Evolutionary conservation across 2,797 vertebrate genomes (phyloP), one percentile per base, ranked within the genome.

Genomic region (Chelon auratus): DNA sequence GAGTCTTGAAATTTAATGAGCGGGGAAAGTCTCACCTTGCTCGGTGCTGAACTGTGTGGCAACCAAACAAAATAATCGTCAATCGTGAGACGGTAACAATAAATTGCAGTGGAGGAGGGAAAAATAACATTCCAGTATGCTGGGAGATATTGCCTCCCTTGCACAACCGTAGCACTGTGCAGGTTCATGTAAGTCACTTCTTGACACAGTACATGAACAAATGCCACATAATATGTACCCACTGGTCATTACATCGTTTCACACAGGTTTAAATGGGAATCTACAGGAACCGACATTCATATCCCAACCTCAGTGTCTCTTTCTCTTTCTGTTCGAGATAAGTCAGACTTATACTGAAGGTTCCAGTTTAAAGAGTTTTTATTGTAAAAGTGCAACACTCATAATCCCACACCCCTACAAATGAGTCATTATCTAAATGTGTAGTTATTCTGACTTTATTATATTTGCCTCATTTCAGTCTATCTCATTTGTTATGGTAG

Each of bases 1-100:
- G 45, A 42, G 42, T 72, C 80, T 84, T 75, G 64, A 78, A 84
- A 83, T 85, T 78, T 87, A 86, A 89, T 88, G 81, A 90, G 76
- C 48, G 43, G 69, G 56, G 69, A 75, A 20, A 72, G 66, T 78
- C 54, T 67, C 73, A 57, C 75, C 43, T 68, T 14, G 52, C 65
- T 81, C 67, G 18, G 61, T 22, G 69, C 54, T 53, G 77, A 75
- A 59, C 59, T 76, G 68, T 62, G 83, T 64, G 64, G 77, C 72
- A 75, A 45, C 61, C 74, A 66, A 82, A 82, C 60, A 83, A 87
- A 82, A 82, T 81, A 43, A 80, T 77, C 24, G 67, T 79, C 53
- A 67, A 76, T 79, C 77, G 73, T 68, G 64, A 88, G 64, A 70
- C 80, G 78, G 79, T 68, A 45, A 80, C 86, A 89, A 84, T 81